Evolutionary conservation across 2,888 invertebrate species (phyloP).

Genomic region (Eupithecia inturbata): DNA sequence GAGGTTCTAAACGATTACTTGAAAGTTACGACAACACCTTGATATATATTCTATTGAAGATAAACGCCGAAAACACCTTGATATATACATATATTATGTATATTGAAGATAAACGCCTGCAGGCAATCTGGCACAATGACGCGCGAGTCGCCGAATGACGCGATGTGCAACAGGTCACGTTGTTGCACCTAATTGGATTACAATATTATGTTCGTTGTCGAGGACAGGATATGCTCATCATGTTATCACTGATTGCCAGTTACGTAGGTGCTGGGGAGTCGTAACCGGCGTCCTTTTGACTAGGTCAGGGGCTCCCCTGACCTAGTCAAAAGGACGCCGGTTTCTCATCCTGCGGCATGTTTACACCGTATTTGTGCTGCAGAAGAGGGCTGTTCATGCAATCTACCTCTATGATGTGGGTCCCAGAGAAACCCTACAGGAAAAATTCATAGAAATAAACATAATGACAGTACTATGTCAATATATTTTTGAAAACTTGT

Average conservation of each 20-base stretch:
- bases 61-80: background rate
- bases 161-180: background rate
- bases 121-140: background rate
- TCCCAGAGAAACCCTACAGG: too few relatives aligned
- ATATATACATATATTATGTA: background rate
- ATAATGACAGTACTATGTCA: too few relatives aligned
- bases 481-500: too few relatives aligned
- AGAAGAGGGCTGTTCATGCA: too few relatives aligned
- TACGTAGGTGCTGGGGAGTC: background rate
- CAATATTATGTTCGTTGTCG: background rate
- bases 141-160: background rate
- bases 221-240: background rate
- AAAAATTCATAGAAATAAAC: too few relatives aligned
- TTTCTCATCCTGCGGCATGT: too few relatives aligned
- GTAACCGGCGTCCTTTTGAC: background rate
- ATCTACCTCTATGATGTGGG: too few relatives aligned
- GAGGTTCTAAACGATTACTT: too few relatives aligned
- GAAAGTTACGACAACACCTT: background rate
- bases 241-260: background rate
- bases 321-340: too few relatives aligned
- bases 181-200: background rate
- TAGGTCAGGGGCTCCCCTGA: conserved; percentile 6
- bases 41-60: background rate
- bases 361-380: too few relatives aligned
- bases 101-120: background rate